phyloP scores from a whole-genome alignment of 2,888 invertebrate species.

The Hyposoter didymator region DNA sequence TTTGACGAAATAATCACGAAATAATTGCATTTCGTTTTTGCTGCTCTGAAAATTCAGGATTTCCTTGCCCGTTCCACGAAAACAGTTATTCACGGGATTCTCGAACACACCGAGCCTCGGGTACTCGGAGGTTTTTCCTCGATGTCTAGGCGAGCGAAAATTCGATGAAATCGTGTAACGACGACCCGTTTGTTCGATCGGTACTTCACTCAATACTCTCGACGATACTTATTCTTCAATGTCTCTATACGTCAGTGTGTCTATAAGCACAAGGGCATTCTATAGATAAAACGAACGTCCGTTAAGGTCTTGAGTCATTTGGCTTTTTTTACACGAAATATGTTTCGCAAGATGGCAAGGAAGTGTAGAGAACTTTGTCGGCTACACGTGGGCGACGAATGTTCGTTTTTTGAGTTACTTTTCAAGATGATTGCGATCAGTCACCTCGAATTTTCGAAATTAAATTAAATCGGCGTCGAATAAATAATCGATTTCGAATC shows the following conservation, averaged over 20 bases:
- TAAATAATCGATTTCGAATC: too few species aligned
- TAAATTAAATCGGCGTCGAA: too few species aligned
- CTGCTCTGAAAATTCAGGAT: background rate
- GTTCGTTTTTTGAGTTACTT: background rate
- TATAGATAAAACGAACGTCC: constrained; percentile 53
- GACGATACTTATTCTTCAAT: constrained; percentile 27
- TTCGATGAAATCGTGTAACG: constrained; percentile 6
- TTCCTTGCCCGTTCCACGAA: background rate
- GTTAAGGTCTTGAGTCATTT: constrained; percentile 23
- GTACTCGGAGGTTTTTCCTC: background rate
- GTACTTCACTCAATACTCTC: constrained; percentile 32
- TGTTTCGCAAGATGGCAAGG: constrained; percentile 3
- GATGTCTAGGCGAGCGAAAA: background rate
- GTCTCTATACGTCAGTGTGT: background rate
- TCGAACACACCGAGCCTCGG: background rate
- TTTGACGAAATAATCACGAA: too few species aligned
- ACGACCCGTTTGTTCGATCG: constrained; percentile 41
- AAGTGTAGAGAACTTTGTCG: constrained; percentile 8
- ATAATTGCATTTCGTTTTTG: background rate
- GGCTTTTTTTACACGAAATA: constrained; percentile 4
- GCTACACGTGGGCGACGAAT: background rate
- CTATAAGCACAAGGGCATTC: constrained; percentile 54
- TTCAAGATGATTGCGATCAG: too few species aligned
- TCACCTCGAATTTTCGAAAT: too few species aligned
- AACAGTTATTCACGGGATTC: background rate